phyloP scores from a whole-genome alignment of 2,797 vertebrate species.

The Crocodylus rhombifer region DNA sequence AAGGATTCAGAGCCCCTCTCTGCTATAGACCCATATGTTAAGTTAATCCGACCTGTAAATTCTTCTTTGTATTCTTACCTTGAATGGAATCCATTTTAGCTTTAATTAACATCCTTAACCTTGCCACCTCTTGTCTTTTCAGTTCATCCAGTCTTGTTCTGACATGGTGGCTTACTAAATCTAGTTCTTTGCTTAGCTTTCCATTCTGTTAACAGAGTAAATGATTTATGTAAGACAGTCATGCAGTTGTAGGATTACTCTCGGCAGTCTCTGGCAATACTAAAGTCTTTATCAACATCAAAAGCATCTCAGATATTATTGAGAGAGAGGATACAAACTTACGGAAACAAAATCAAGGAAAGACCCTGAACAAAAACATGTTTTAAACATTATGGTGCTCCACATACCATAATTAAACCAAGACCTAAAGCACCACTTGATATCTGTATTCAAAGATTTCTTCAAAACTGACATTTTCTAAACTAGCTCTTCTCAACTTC shows the following conservation, averaged over 20 bases:
- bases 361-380: neutral
- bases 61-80: slow-evolving; percentile 80
- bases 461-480: neutral
- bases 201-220: slow-evolving; percentile 86
- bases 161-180: slow-evolving; percentile 97
- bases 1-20: neutral
- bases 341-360: neutral
- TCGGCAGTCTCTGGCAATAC: neutral
- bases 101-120: slow-evolving; percentile 95
- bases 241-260: neutral
- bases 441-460: neutral
- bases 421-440: neutral
- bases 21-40: neutral
- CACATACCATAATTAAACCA: neutral
- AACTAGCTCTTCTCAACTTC: neutral
- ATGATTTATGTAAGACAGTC: neutral
- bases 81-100: slow-evolving; percentile 94
- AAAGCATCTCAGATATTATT: neutral
- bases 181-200: slow-evolving; percentile 94
- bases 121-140: slow-evolving; percentile 95
- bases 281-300: neutral
- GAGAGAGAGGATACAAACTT: neutral
- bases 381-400: neutral
- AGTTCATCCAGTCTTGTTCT: slow-evolving; percentile 95
- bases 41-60: neutral